Percentiles rank a stretch among this genome's conserved stretches.
Conservation (phyloP, 37 sponge, comb jelly and placozoan genomes). For the Aplysina aerophoba region DNA sequence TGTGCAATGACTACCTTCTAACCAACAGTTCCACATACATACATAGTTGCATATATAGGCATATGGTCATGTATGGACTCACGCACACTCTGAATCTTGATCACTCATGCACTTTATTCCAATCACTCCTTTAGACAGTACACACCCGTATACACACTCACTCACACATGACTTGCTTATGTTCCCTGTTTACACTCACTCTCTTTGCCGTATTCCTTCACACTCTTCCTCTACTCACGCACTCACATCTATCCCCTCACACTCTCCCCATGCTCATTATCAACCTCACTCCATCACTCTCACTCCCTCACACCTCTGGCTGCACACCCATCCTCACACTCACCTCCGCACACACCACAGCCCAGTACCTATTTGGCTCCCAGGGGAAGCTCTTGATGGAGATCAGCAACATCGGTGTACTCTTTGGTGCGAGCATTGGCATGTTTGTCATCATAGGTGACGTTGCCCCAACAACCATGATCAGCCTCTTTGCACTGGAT, state of each 20-base stretch:
- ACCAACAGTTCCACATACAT: not conserved
- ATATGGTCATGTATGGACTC: too few relatives aligned
- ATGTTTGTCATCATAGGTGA: conserved; percentile 88
- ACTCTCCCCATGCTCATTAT: not conserved
- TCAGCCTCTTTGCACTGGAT: conserved; percentile 20
- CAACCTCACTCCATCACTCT: not conserved
- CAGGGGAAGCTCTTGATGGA: conserved; percentile 34
- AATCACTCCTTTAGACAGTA: too few relatives aligned
- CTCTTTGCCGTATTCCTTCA: not conserved
- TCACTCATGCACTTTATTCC: too few relatives aligned
- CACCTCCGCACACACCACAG: not conserved
- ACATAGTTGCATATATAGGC: not conserved
- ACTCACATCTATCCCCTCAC: not conserved
- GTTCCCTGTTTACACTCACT: too few relatives aligned
- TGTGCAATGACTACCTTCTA: too few relatives aligned
- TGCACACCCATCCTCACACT: not conserved
- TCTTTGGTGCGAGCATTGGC: conserved; percentile 67
- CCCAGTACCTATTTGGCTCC: conserved; percentile 17
- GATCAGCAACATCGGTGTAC: conserved; percentile 60
- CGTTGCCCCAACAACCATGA: conserved; percentile 59
- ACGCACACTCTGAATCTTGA: too few relatives aligned
- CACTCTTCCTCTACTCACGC: not conserved
- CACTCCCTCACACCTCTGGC: not conserved
- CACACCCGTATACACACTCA: not conserved
- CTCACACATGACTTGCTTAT: too few relatives aligned